Base-by-base conservation (phyloP, 2,113 vertebrate species). In the Leptodactylus fuscus region DNA sequence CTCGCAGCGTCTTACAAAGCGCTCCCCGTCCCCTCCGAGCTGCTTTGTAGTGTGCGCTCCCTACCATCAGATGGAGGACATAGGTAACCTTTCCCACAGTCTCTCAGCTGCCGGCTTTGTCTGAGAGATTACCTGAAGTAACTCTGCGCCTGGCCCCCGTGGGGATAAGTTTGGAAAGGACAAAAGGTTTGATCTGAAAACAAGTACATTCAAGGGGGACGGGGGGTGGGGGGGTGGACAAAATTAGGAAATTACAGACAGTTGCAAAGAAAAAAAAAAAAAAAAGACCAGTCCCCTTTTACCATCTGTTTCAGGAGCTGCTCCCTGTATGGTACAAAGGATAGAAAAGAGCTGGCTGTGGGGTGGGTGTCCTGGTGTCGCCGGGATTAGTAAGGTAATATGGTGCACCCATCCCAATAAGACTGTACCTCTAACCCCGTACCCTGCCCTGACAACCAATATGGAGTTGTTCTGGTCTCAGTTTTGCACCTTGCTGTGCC, bases 1-100 rank as follows among this genome's bases (percentile, higher is more conserved):
- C 11, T 83, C 85, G 84, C 77, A 88, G 87, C 65, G 60, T 87
- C 70, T 85, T 87, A 81, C 73, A 70, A 88, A 76, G 81, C 15
- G 81, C 76, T 88, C 74, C 41, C 27, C 27, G 20, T 71, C 51
- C 32, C 32, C 27, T 87, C n/a, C 75, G 34, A 48, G 87, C n/a
- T 36, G 58, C 29, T 88, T 12, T 0, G 0, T 46, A 85, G 60
- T 48, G 79, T 62, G 81, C 65, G 65, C 11, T 74, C 49, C 44
- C 77, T 11, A 20, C 62, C 18, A 83, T 75, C 51, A 53, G 0
- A 49, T 0, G 0, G 0, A 18, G 18, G 89, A 84, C 5, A 53
- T 0, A 2, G 41, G 13, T 73, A 84, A 78, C 69, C 62, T 90
- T 82, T 88, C 88, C 48, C 18, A 34, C 10, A 60, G 0, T 0